Base-by-base conservation (phyloP, 2,888 invertebrate genomes). In the Cecidostiba fungosa region DNA sequence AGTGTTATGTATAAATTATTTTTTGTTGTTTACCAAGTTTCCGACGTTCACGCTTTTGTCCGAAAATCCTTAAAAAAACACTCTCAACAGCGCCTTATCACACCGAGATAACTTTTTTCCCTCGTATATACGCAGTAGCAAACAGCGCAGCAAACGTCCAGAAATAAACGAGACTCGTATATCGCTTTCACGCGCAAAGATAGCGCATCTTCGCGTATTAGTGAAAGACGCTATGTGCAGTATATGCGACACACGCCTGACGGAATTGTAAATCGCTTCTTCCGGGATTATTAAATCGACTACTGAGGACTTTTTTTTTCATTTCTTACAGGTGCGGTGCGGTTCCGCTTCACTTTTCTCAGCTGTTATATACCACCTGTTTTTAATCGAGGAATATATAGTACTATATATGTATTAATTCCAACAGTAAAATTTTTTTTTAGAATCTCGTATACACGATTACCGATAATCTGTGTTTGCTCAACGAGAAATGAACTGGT, bases 271-370 rank as follows among this genome's bases (percentile, higher is more conserved):
- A 59, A 59, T 1, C 12, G 19, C 23, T 2, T 23, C 23, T 59
- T 59, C 59, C 59, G 59, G 59, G 59, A 59, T 23, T 59, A 59
- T 59, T 59, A 59, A 23, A 59, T 59, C 59, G 59, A 10, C 59
- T n/a, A 10, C 8, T 6, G 23, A 59, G 6, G n/a, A n/a, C 19
- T 8, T 23, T 59, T 23, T 54, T 59, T 59, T 59, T 59, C 6
- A 19, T 23, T 23, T 59, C 10, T 23, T 59, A 23, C 50, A 19
- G 19, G 16, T 5, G 50, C 4, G 14, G 23, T 59, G 23, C n/a
- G n/a, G 23, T 59, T 23, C n/a, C n/a, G 59, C 23, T 59, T 59
- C 10, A 19, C 5, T 59, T 54, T 1, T 4, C 23, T 59, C n/a
- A 3, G 59, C 59, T 59, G 50, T 19, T 19, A 4, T 23, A 59